Evolutionary conservation across 92 coral and sea anemone species (phyloP).

Genomic region (Actinostola sp.): DNA sequence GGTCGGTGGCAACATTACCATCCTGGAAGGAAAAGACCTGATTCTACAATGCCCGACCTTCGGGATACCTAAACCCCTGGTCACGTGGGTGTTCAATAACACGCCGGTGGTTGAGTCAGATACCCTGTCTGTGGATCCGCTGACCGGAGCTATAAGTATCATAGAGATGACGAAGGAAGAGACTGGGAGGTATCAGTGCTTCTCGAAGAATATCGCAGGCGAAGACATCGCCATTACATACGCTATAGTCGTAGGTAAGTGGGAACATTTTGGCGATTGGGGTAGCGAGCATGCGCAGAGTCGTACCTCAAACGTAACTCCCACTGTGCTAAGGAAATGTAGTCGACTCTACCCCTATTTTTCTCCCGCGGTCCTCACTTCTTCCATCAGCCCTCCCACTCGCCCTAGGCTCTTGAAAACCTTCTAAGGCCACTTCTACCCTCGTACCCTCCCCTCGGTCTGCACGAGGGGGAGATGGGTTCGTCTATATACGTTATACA

Average conservation of each 20-base stretch:
- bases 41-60: slow-evolving; percentile 69
- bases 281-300: not conserved
- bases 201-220: slow-evolving; percentile 78
- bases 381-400: too few relatives aligned
- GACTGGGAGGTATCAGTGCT: slow-evolving; percentile 69
- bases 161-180: slow-evolving; percentile 77
- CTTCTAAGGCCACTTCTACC: too few relatives aligned
- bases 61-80: slow-evolving; percentile 69
- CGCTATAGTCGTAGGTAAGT: slow-evolving; percentile 80
- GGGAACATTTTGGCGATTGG: too few relatives aligned
- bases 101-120: slow-evolving; percentile 56
- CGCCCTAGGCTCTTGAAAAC: too few relatives aligned
- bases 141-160: slow-evolving; percentile 55
- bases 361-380: too few relatives aligned
- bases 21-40: slow-evolving; percentile 76
- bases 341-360: too few relatives aligned
- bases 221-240: slow-evolving; percentile 61
- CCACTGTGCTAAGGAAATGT: too few relatives aligned
- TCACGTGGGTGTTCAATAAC: slow-evolving; percentile 73
- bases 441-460: too few relatives aligned
- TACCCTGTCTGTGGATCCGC: slow-evolving; percentile 53
- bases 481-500: too few relatives aligned
- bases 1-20: slow-evolving; percentile 64
- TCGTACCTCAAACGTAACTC: too few relatives aligned
- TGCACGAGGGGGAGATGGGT: too few relatives aligned